These are phyloP conservation scores for Cephalotes varians DNA, from an alignment of 2,888 invertebrate species.

Conservation along the genomic window DNA sequence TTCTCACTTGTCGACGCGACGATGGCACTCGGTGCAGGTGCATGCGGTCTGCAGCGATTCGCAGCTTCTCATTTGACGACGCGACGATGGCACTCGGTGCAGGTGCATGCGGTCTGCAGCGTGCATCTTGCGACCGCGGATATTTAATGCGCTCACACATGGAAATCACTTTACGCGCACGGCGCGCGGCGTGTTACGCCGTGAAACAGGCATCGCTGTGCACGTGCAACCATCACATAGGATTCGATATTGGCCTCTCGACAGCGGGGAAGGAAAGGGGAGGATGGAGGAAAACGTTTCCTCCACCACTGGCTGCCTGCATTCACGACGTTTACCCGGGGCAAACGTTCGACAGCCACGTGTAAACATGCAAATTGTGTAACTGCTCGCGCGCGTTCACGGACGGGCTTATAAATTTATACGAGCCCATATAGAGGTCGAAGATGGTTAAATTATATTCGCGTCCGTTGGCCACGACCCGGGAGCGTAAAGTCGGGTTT, in stretches of 20 bases:
- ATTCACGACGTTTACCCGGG: slow-evolving; percentile 62
- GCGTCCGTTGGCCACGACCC: slow-evolving; percentile 2
- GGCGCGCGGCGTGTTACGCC: neutral
- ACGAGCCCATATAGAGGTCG: slow-evolving; percentile 29
- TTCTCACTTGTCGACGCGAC: neutral
- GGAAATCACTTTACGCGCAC: neutral
- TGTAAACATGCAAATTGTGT: slow-evolving; percentile 55
- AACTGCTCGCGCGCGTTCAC: slow-evolving; percentile 21
- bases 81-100: slow-evolving; percentile 3
- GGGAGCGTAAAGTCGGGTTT: slow-evolving; percentile 27
- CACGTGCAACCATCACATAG: slow-evolving; percentile 54
- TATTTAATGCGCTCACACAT: slow-evolving; percentile 20
- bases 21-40: slow-evolving; percentile 11
- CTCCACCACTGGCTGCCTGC: slow-evolving; percentile 18
- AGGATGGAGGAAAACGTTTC: slow-evolving; percentile 39
- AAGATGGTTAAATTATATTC: slow-evolving; percentile 52
- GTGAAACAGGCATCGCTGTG: slow-evolving; percentile 4
- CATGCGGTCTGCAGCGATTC: slow-evolving; percentile 14
- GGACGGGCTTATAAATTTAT: slow-evolving; percentile 56
- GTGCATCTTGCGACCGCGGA: slow-evolving; percentile 44
- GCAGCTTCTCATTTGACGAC: neutral
- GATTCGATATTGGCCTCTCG: slow-evolving; percentile 22
- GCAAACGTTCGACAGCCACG: slow-evolving; percentile 60
- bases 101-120: slow-evolving; percentile 2
- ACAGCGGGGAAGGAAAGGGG: neutral